Base-by-base conservation (phyloP, 1,140 invertebrate species). In the Gryllus bimaculatus region DNA sequence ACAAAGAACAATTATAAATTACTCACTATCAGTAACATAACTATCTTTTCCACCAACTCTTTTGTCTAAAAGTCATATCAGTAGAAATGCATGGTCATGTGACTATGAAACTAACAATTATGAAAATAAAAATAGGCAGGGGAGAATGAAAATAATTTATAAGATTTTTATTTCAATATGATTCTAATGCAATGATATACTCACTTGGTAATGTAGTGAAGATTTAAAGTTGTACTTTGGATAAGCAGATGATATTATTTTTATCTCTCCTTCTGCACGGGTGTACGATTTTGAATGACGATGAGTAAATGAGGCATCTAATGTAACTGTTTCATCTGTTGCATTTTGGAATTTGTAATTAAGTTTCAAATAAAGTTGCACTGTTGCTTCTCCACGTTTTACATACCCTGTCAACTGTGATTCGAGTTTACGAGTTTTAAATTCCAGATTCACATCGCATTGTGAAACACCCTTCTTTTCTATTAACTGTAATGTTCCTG, bases 241-340 rank as follows among this genome's bases (percentile, higher is more conserved):
- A 87, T 95, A 94, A 0, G 92, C 92, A 0, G 92, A 91, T 12
- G 92, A 93, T 26, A 90, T 88, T 73, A 95, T 84, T 54, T 90
- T 89, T 74, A 93, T 83, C 79, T 91, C 89, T 0, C 90, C 92
- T 73, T 88, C 77, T 48, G 84, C 81, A 8, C 89, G 88, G 18
- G 90, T 88, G 78, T 92, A 87, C 0, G 88, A 88, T 82, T 90
- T 90, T 0, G 87, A 88, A 0, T 90, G 88, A 73, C 90, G 88
- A 83, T 94, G 90, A 6, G 88, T 88, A n/a, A 93, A 82, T 8
- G 90, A 85, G 2, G 91, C 87, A 79, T 92, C 90, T 8, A 93
- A 83, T 80, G 90, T 90, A 0, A 94, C 89, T 0, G 88, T 90
- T 83, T 94, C 92, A 81, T 90, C 90, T 7, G 89, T 90, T 18